Base-by-base conservation (phyloP, 2,113 vertebrate genomes). In the Smithornis capensis region DNA sequence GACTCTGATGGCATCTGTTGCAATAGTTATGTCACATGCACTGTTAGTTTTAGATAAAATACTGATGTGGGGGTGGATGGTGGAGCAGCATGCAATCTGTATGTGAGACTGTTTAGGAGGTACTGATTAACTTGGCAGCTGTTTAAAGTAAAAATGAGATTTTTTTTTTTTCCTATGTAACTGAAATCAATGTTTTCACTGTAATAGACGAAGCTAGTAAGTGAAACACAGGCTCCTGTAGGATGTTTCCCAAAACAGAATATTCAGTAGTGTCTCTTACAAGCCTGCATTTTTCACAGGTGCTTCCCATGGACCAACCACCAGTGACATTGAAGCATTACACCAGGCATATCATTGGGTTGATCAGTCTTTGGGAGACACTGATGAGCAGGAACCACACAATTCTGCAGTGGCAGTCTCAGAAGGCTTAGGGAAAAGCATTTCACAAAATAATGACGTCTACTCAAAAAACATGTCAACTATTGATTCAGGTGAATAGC, bases 261-360 rank as follows among this genome's bases (percentile, higher is more conserved):
- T 52, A 47, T 73, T 33, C 35, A 56, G 10, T 63, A 37, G 4
- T 68, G 11, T 83, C 63, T 49, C 19, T 86, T 31, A 44, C 6
- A 28, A 52, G 70, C 37, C 27, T 81, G 27, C 53, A 74, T 93
- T 94, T 82, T 95, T 74, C 44, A 42, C 76, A 98, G 92, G 97
- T 96, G 60, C 96, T 85, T 97, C 97, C 15, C 97, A 89, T 52
- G 97, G 96, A 59, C 98, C 98, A 87, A 99, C 97, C 38, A 97
- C 62, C 25, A 98, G 98, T 86, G 99, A 99, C 40, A 93, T 98
- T 9, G 99, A 99, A 95, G 98, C 98, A 0, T 94, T 99, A 4
- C 99, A 98, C 33, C 98, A 98, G 74, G 99, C 98, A 0, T 99
- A 99, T 84, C 96, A 69, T 81, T 97, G 98, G 52, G 44, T 99